Conservation (phyloP, 2,888 invertebrate genomes). For the Oscheius sp. region DNA sequence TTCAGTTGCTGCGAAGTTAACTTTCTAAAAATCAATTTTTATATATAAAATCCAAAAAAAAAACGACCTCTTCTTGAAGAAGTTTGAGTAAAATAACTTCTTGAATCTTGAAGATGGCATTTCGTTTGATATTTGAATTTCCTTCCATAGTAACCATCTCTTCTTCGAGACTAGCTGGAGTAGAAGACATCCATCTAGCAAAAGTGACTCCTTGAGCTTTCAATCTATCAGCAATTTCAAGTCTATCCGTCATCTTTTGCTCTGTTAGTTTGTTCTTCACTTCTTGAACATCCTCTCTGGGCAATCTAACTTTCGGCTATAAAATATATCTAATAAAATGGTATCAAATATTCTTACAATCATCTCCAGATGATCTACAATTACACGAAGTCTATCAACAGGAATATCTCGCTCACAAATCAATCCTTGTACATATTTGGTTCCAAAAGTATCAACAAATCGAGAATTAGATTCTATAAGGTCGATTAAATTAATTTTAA, state of each 20-base stretch:
- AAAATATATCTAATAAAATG: background rate
- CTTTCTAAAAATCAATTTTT: background rate
- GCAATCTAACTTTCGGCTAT: slow-evolving; percentile 2
- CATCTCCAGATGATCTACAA: slow-evolving; percentile 4
- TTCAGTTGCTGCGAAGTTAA: background rate
- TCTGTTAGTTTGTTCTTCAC: slow-evolving; percentile 4
- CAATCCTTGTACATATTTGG: background rate
- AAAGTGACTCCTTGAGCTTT: slow-evolving; percentile 13
- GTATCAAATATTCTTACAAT: background rate
- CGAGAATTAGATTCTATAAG: no score
- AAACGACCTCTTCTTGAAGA: background rate
- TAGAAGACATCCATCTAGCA: slow-evolving; percentile 13
- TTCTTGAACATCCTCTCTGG: slow-evolving; percentile 1
- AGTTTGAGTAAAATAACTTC: slow-evolving; percentile 14
- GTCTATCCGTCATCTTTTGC: background rate
- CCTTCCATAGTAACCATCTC: background rate
- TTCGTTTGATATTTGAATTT: background rate
- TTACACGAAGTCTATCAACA: background rate
- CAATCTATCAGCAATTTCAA: slow-evolving; percentile 4
- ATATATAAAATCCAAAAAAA: background rate
- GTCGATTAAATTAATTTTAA: background rate
- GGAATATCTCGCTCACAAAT: background rate
- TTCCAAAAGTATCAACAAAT: background rate
- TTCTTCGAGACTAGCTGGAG: background rate
- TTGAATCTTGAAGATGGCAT: background rate